These are phyloP conservation scores for Drosophila punjabiensis DNA, from an alignment of 1,140 invertebrate species.

Conservation along the genomic window DNA sequence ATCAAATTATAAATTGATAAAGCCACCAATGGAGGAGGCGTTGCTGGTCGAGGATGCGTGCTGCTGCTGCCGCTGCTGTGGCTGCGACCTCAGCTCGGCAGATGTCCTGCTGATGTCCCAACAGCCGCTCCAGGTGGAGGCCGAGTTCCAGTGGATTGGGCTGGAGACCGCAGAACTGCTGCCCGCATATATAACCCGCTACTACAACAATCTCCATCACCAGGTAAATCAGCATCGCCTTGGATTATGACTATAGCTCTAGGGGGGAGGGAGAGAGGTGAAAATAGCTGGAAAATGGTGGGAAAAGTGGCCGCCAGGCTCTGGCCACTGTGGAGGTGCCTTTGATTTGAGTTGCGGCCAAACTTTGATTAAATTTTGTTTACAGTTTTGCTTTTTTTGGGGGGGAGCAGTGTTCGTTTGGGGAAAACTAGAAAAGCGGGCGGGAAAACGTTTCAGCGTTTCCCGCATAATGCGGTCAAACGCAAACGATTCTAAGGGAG, in stretches of 20 bases:
- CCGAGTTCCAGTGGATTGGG: slow-evolving; percentile 88
- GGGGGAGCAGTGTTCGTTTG: background rate
- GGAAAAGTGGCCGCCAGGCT: background rate
- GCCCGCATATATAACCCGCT: slow-evolving; percentile 89
- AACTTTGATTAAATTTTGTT: slow-evolving; percentile 56
- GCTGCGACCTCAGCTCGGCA: slow-evolving; percentile 31
- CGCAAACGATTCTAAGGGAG: slow-evolving; percentile 9
- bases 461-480: slow-evolving; percentile 32
- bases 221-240: slow-evolving; percentile 86
- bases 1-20: slow-evolving; percentile 64
- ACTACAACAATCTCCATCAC: slow-evolving; percentile 87
- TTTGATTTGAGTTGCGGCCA: slow-evolving; percentile 36
- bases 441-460: background rate
- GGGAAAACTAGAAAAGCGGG: slow-evolving; percentile 25
- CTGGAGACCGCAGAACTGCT: slow-evolving; percentile 88
- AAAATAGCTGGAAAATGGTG: background rate
- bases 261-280: background rate
- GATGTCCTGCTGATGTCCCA: slow-evolving; percentile 18
- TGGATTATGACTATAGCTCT: slow-evolving; percentile 4
- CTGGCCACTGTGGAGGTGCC: slow-evolving; percentile 21
- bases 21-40: slow-evolving; percentile 60
- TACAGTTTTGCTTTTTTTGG: slow-evolving; percentile 22
- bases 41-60: slow-evolving; percentile 51
- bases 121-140: slow-evolving; percentile 41
- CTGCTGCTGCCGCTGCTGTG: slow-evolving; percentile 55